phyloP scores from a whole-genome alignment of 2,797 vertebrate species.

The Cheirogaleus major region DNA sequence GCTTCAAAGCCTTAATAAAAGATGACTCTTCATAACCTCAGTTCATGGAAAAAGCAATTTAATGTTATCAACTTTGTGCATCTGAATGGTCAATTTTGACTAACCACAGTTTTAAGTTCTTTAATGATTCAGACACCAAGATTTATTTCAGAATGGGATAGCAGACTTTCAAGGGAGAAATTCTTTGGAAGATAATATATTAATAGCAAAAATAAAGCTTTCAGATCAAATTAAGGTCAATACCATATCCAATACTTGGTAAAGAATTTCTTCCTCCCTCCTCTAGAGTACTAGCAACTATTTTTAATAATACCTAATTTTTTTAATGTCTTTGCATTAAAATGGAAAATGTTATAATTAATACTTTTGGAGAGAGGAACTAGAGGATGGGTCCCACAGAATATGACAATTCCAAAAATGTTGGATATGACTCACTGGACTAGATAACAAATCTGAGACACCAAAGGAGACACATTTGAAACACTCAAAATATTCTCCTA shows the following conservation, averaged over 20 bases:
- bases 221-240: slow-evolving; percentile 26
- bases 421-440: not conserved
- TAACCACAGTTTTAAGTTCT: not conserved
- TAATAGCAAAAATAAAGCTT: slow-evolving; percentile 52
- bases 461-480: not conserved
- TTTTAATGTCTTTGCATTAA: slow-evolving; percentile 35
- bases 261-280: slow-evolving; percentile 15
- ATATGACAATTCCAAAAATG: not conserved
- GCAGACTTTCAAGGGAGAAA: not conserved
- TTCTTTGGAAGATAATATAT: not conserved
- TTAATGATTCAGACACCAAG: slow-evolving; percentile 26
- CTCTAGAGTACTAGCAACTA: not conserved
- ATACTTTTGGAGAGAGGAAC: slow-evolving; percentile 21
- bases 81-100: slow-evolving; percentile 6
- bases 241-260: not conserved
- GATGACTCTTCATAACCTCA: not conserved
- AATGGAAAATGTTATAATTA: slow-evolving; percentile 23
- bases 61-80: not conserved
- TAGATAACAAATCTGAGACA: not conserved
- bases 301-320: not conserved
- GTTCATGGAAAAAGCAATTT: not conserved
- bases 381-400: not conserved
- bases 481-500: not conserved
- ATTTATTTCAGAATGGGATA: slow-evolving; percentile 2
- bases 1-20: slow-evolving; percentile 20